Evolutionary conservation across 2,888 invertebrate genomes (phyloP).

Genomic region (Seira sanloemensis): DNA sequence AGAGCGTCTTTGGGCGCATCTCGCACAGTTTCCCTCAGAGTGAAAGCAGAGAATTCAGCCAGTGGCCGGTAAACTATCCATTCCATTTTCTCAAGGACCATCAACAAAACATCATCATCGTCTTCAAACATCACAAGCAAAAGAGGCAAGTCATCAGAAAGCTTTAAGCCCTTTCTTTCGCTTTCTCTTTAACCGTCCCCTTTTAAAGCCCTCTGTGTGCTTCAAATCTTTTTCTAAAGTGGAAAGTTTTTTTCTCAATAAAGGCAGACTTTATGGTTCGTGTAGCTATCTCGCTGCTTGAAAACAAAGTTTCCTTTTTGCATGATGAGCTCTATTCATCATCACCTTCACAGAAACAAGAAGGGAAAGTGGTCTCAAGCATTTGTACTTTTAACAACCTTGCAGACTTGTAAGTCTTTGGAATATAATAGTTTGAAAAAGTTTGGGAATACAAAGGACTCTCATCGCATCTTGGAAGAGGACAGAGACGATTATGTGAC

Average conservation of each 20-base stretch:
- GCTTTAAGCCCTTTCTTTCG: neutral
- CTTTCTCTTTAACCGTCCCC: no score
- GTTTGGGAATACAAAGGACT: neutral
- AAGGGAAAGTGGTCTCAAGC: neutral
- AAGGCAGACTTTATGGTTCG: neutral
- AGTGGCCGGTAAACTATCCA: neutral
- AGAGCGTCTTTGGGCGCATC: neutral
- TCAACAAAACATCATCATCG: neutral
- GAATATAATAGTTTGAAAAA: neutral
- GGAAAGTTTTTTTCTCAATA: neutral
- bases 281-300: neutral
- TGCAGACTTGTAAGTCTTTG: neutral
- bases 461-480: neutral
- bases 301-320: neutral
- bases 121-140: no score
- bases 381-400: neutral
- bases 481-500: neutral
- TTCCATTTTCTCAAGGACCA: neutral
- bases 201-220: neutral
- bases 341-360: neutral
- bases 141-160: neutral
- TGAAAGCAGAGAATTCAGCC: neutral
- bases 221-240: neutral
- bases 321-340: conserved; percentile 18
- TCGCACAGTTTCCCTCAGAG: neutral